Evolutionary conservation across 1,140 invertebrate genomes (phyloP).

Genomic region (Cydia amplana): DNA sequence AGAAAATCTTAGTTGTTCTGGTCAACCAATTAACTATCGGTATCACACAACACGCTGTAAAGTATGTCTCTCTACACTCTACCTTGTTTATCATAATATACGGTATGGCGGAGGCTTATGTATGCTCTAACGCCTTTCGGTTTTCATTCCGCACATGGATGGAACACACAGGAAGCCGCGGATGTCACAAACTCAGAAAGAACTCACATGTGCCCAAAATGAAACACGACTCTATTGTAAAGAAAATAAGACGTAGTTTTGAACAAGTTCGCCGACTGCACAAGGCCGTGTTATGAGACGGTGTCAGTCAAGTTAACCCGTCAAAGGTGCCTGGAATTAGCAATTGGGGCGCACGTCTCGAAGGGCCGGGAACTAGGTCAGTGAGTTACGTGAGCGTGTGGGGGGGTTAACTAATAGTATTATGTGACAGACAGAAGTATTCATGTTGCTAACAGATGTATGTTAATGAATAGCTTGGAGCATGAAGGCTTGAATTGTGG

Average conservation of each 20-base stretch:
- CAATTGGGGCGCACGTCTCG: conserved; percentile 19
- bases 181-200: not conserved
- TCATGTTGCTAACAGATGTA: conserved; percentile 1
- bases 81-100: no score
- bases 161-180: not conserved
- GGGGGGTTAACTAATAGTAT: conserved; percentile 4
- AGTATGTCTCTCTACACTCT: no score
- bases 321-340: conserved; percentile 20
- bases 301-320: conserved; percentile 13
- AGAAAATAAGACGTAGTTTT: not conserved
- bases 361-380: conserved; percentile 8
- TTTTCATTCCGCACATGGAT: no score
- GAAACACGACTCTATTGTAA: not conserved
- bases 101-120: no score
- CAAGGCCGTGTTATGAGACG: conserved; percentile 3
- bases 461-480: not conserved
- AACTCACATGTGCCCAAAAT: not conserved
- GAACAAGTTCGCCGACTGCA: not conserved
- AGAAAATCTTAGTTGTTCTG: no score
- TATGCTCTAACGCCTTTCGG: no score
- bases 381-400: conserved; percentile 7
- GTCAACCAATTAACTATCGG: no score
- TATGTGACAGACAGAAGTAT: conserved; percentile 14
- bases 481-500: not conserved
- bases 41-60: no score